Evolutionary conservation across 92 coral and sea anemone genomes (phyloP).

Genomic region (Epizoanthus illoricatus): DNA sequence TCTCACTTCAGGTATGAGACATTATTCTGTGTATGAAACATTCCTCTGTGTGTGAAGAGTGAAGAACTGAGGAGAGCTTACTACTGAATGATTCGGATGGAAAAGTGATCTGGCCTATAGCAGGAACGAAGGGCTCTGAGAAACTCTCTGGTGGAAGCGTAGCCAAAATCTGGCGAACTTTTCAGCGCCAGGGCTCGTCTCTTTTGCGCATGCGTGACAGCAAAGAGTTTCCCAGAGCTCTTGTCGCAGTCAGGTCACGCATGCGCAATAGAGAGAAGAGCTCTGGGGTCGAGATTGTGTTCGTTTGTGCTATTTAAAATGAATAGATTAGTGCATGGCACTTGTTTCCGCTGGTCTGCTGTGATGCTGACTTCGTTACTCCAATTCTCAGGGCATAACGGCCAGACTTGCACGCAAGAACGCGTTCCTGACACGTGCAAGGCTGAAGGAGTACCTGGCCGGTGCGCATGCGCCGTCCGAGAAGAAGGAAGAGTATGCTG

Average conservation of each 20-base stretch:
- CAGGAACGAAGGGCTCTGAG: no score
- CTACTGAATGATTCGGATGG: no score
- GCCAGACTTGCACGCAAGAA: constrained; percentile 89
- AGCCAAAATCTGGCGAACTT: no score
- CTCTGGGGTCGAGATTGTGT: not conserved
- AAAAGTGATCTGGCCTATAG: no score
- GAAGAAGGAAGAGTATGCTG: constrained; percentile 79
- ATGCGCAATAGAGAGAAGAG: no score
- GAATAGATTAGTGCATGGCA: not conserved
- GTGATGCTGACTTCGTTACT: not conserved
- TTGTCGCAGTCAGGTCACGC: no score
- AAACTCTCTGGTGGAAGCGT: no score
- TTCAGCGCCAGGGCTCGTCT: no score
- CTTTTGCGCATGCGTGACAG: no score
- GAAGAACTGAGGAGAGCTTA: no score
- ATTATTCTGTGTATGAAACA: not conserved
- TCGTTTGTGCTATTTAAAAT: not conserved
- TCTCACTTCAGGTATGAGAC: constrained; percentile 78
- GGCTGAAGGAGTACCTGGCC: constrained; percentile 86
- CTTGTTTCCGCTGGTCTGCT: not conserved
- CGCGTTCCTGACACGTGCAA: constrained; percentile 91
- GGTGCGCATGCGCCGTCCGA: constrained; percentile 82
- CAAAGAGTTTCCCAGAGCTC: no score
- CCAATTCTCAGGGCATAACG: constrained; percentile 68
- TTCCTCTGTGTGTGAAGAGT: no score